Evolutionary conservation across 2,797 vertebrate species (phyloP), one percentile per base, ranked within the genome.

Genomic region (Mionectes olivaceus): DNA sequence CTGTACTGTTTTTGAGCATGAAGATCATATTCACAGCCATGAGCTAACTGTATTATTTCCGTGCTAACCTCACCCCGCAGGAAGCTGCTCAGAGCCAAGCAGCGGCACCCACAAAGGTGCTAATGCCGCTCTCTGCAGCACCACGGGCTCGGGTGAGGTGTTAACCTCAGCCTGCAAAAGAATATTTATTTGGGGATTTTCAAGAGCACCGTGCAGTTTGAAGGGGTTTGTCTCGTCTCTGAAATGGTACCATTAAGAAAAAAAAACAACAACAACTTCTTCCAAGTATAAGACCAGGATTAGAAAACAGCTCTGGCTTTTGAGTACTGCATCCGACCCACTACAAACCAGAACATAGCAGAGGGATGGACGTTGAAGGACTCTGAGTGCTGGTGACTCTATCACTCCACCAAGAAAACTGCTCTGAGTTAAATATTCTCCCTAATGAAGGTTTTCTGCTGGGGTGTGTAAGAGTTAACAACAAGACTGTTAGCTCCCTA

Each of bases 51-150:
- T 19, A 33, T 13, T 24, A 50, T 61, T 86, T 59, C 90, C 77
- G 43, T 9, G 30, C 15, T 55, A 70, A 46, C 55, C 78, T 87
- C 79, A 60, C 53, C 79, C 68, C 70, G 87, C 77, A 94, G 85
- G 89, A 94, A 90, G 76, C 79, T 73, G 60, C 46, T 25, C 32
- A 44, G 55, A 79, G 80, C 65, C 87, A 43, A 59, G 63, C 65
- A 50, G 75, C 1, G 0, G 73, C 85, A 90, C 83, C 87, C 67
- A 35, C 53, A 56, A 50, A 90, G 74, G 83, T 12, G 80, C 13
- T 44, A 65, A 73, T 0, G 0, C 61, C 1, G 14, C 61, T 33
- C 41, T 53, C 75, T 11, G 35, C 63, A 23, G 8, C 5, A 4
- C 55, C 0, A 1, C 0, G 1, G 60, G 28, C 47, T 50, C 4